A percentile compares a stretch with the other conserved stretches of the same genome.
phyloP scores from a whole-genome alignment of 2,797 vertebrate species.

The Rhinatrema bivittatum region DNA sequence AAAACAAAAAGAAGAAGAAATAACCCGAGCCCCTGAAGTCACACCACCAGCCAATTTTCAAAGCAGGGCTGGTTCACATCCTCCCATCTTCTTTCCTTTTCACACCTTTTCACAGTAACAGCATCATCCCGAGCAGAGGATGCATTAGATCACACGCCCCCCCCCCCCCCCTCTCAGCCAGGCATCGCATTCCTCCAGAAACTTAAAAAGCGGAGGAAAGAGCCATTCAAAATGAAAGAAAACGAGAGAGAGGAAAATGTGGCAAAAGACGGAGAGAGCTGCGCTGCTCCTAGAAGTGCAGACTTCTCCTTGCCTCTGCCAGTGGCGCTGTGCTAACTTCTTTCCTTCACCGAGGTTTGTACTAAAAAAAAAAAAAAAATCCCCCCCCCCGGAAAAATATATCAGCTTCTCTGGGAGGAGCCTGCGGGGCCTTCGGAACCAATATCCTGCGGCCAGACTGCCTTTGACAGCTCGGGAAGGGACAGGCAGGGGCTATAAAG shows the following conservation, averaged over 20 bases:
- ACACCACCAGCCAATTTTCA: constrained; percentile 23
- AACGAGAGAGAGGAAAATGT: background rate
- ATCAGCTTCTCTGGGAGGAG: constrained; percentile 58
- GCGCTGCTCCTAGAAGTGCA: background rate
- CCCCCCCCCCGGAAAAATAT: constrained; percentile 55
- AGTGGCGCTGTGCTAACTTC: constrained; percentile 32
- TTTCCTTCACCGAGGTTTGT: constrained; percentile 31
- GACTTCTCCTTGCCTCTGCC: constrained; percentile 3
- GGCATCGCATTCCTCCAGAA: constrained; percentile 3
- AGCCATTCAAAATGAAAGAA: background rate
- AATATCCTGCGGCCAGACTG: constrained; percentile 47
- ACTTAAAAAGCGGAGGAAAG: background rate
- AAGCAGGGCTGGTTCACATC: constrained; percentile 21
- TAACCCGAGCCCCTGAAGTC: constrained; percentile 14
- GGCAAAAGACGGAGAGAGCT: no score
- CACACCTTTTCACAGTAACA: constrained; percentile 11
- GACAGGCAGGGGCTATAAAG: no score
- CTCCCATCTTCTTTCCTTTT: constrained; percentile 25
- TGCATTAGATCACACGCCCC: no score
- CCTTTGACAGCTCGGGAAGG: constrained; percentile 41
- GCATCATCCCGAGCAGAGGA: constrained; percentile 15
- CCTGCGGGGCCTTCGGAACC: constrained; percentile 46
- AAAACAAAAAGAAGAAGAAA: background rate
- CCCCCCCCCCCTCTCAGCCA: background rate
- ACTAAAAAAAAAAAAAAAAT: constrained; percentile 57